These are phyloP conservation scores for Melanotus villosus DNA, from an alignment of 2,888 invertebrate genomes.

Conservation along the genomic window DNA sequence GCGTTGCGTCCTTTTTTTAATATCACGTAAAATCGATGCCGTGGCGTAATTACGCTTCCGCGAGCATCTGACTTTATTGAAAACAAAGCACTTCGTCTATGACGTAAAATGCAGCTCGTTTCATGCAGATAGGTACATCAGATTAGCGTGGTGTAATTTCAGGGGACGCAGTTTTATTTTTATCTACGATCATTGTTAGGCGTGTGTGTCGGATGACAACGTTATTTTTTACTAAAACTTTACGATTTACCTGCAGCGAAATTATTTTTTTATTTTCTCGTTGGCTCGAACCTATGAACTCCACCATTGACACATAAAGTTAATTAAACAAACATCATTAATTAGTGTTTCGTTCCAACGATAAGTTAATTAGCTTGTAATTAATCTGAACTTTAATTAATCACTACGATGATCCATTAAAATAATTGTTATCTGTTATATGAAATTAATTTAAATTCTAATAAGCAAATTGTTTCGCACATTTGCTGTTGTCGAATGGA, in stretches of 20 bases:
- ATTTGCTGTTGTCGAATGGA: not conserved
- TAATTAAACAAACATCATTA: constrained; percentile 29
- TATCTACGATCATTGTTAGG: too few species aligned
- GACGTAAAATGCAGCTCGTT: constrained; percentile 26
- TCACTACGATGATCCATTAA: constrained; percentile 7
- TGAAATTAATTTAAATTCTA: not conserved
- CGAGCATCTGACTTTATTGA: constrained; percentile 6
- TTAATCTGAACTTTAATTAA: constrained; percentile 28
- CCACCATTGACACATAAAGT: constrained; percentile 7
- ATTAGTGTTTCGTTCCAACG: constrained; percentile 11
- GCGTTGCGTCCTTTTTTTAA: constrained; percentile 16
- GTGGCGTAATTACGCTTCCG: constrained; percentile 21
- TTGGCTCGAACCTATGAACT: not conserved
- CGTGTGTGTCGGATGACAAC: too few species aligned
- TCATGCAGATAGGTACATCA: not conserved
- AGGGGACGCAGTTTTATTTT: too few species aligned
- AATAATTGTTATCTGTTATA: constrained; percentile 15
- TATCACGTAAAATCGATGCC: constrained; percentile 19
- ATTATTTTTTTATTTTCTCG: too few species aligned
- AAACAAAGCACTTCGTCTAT: constrained; percentile 20
- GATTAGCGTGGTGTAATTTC: too few species aligned
- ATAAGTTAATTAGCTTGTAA: constrained; percentile 23
- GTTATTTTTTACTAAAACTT: too few species aligned
- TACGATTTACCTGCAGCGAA: too few species aligned
- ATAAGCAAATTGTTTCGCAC: not conserved